Conservation (phyloP, 2,888 invertebrate species). For the Melinopterus prodromus region DNA sequence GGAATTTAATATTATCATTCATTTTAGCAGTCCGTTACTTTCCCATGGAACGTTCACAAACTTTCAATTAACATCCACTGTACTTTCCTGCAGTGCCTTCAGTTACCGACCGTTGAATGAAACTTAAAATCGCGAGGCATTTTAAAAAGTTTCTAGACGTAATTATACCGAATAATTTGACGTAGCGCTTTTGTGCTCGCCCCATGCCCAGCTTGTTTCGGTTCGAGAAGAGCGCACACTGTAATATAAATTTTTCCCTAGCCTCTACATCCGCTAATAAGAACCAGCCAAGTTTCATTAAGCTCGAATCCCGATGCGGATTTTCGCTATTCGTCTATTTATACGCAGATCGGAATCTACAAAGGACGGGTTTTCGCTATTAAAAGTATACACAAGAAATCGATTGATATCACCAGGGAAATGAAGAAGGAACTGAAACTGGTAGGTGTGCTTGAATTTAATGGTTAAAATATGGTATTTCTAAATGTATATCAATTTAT, state of each 20-base stretch:
- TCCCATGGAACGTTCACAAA: too few species aligned
- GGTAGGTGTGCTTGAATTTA: slow-evolving; percentile 62
- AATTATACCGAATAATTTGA: neutral
- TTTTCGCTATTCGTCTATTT: slow-evolving; percentile 88
- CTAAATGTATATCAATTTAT: neutral
- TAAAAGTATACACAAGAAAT: slow-evolving; percentile 84
- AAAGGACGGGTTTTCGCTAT: slow-evolving; percentile 88
- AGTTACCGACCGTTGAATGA: neutral
- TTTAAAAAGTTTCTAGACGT: neutral
- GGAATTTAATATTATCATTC: too few species aligned
- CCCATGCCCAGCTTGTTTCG: neutral
- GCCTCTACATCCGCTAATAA: slow-evolving; percentile 70
- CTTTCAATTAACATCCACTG: too few species aligned
- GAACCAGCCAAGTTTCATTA: slow-evolving; percentile 89
- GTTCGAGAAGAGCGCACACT: neutral
- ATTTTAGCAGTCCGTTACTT: too few species aligned
- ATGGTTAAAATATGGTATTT: slow-evolving; percentile 15
- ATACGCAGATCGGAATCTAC: slow-evolving; percentile 90
- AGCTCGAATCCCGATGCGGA: slow-evolving; percentile 93
- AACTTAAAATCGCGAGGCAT: neutral
- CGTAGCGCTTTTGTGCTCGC: neutral
- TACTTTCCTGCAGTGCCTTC: neutral
- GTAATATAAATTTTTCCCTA: slow-evolving; percentile 48
- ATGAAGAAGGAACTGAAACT: slow-evolving; percentile 94
- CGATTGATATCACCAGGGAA: slow-evolving; percentile 87